Evolutionary conservation across 2,888 invertebrate species (phyloP), one percentile per base, ranked within the genome.

Genomic region (Eugnorisma glareosa): DNA sequence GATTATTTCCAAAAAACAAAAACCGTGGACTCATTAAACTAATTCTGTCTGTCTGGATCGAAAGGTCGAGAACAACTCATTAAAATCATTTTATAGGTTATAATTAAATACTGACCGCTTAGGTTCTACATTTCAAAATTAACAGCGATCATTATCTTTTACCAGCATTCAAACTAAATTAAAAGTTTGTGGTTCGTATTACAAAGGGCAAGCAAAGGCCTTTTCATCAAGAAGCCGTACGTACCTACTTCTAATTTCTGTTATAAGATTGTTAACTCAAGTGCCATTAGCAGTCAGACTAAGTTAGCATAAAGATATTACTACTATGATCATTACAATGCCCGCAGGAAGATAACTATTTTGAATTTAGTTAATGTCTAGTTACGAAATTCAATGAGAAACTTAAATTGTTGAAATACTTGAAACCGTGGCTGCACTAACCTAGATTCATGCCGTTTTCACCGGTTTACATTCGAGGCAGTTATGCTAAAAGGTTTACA

Each of bases 101-200:
- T 54, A 67, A 45, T 61, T 75, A 75, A 86, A 69, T 51, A 73
- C 61, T 61, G 74, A 64, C 67, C 74, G 48, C 48, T 67, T 75
- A 57, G 37, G 63, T 67, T 81, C 59, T 76, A 57, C 67, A 74
- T 75, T 69, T 73, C 71, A 71, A 69, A 85, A 76, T 74, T 59
- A 78, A 71, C 66, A 48, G 28, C 63, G 67, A 83, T 77, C 74
- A 73, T 82, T 79, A 79, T 79, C 79, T 79, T 63, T 71, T 71
- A 40, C 24, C 54, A 69, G 54, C 45, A 74, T 74, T 82, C 31
- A 78, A 88, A 88, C 67, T 86, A 48, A 75, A 76, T 86, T 77
- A 73, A 78, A 76, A 83, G 28, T 86, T 82, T 31, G 64, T 31
- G 70, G 54, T 71, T 79, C 67, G 40, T 73, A 61, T 75, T 79